phyloP scores from a whole-genome alignment of 2,113 vertebrate genomes.

The Mugil cephalus region DNA sequence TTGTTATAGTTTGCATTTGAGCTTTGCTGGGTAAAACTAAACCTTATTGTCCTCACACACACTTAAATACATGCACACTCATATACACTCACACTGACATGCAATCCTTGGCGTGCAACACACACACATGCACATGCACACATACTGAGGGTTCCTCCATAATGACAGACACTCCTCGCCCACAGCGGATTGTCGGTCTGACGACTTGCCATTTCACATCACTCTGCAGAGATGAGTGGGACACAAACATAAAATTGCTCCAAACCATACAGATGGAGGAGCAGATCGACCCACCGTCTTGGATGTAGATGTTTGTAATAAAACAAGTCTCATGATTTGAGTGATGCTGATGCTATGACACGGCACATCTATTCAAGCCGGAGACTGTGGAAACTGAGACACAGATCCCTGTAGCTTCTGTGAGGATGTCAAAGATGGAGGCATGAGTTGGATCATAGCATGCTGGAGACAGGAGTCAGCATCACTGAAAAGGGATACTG shows the following conservation, averaged over 20 bases:
- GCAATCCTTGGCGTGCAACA: slow-evolving; percentile 11
- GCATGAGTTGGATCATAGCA: slow-evolving; percentile 37
- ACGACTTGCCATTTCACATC: slow-evolving; percentile 77
- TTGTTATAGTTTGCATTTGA: slow-evolving; percentile 31
- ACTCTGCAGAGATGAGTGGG: slow-evolving; percentile 63
- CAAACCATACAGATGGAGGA: slow-evolving; percentile 72
- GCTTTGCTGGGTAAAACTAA: slow-evolving; percentile 33
- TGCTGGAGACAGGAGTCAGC: slow-evolving; percentile 40
- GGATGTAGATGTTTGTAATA: slow-evolving; percentile 59
- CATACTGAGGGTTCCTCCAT: slow-evolving; percentile 27
- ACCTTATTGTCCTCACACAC: slow-evolving; percentile 35
- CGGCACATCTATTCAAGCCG: slow-evolving; percentile 55
- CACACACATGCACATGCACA: slow-evolving; percentile 20
- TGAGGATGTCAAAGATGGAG: slow-evolving; percentile 55
- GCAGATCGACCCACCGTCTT: slow-evolving; percentile 61
- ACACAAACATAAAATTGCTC: slow-evolving; percentile 72
- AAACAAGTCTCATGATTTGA: slow-evolving; percentile 58
- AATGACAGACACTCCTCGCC: slow-evolving; percentile 68
- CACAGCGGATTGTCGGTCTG: slow-evolving; percentile 64
- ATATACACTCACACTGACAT: slow-evolving; percentile 18
- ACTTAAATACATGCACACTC: slow-evolving; percentile 24
- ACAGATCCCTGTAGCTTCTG: slow-evolving; percentile 33
- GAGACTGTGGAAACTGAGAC: slow-evolving; percentile 40
- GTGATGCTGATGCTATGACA: slow-evolving; percentile 70
- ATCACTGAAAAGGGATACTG: slow-evolving; percentile 18